Base-by-base conservation (phyloP, 2,797 vertebrate genomes). In the Channallabes apus region DNA sequence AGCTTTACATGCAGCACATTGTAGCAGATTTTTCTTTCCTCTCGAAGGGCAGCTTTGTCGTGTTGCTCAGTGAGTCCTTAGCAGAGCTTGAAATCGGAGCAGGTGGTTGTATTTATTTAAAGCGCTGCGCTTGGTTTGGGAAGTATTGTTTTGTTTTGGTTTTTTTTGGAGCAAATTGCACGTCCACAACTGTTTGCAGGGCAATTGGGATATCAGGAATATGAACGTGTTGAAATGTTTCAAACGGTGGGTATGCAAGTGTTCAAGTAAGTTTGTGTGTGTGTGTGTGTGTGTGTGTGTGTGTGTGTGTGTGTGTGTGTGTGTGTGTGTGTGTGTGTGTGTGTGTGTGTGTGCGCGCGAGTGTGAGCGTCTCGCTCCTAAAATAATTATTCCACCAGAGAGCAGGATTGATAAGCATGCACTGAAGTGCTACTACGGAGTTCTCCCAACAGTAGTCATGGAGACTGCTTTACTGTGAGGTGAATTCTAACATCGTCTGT, bases 1-100 rank as follows among this genome's bases (percentile, higher is more conserved):
- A 90, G 88, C 91, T 92, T 90, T 89, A 91, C 89, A 90, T 91
- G 91, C 88, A 88, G 87, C 86, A 89, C 90, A 89, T 91, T 88
- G 91, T 90, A 80, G 76, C 64, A 87, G 75, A 84, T 85, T 86
- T 64, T 85, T 77, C 62, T 68, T 80, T 82, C 80, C 82, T 64
- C 76, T 77, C 41, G 41, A 58, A 85, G 84, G 78, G 88, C 78
- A 54, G 86, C 75, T 85, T 89, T 89, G 83, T 89, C 86, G 87
- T 77, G 80, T 76, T 71, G 72, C 86, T 83, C 75, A 6, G 77
- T 73, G 76, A n/a, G 65, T 85, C 78, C 85, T 77, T 56, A 59
- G 71, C 46, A 82, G 46, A 86, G 62, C 61, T 84, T 68, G 75
- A 80, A 82, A 54, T n/a, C 17, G 27, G 62, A n/a, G 56, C 58